A percentile compares a stretch with the other conserved stretches of the same genome.
These are phyloP conservation scores for Clarias fuscus DNA, from an alignment of 2,797 vertebrate genomes.

Conservation along the genomic window DNA sequence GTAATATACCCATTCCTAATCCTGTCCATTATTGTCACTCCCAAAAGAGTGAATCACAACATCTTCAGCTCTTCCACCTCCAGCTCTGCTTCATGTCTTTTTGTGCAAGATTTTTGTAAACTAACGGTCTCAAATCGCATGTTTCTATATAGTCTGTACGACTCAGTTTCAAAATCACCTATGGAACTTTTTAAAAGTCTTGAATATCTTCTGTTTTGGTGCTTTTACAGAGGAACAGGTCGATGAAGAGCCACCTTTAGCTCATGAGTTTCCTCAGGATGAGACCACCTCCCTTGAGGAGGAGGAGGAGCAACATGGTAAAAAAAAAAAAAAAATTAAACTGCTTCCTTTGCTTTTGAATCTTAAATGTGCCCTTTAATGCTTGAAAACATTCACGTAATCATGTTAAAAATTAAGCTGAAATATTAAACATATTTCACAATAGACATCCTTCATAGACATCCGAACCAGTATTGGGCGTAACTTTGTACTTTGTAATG, in stretches of 20 bases:
- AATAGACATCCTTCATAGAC: background rate
- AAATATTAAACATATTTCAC: background rate
- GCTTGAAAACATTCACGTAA: background rate
- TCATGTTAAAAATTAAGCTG: background rate
- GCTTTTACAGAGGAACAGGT: slow-evolving; percentile 37
- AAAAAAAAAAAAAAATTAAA: background rate
- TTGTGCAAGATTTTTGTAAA: background rate
- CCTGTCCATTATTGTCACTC: too few species aligned
- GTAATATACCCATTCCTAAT: too few species aligned
- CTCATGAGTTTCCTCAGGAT: slow-evolving; percentile 23
- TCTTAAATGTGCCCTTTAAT: background rate
- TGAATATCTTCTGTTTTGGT: slow-evolving; percentile 20
- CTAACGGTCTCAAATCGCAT: background rate
- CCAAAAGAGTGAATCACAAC: too few species aligned
- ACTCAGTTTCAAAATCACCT: background rate
- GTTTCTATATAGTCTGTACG: background rate
- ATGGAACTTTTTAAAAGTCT: background rate
- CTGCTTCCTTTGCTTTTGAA: background rate
- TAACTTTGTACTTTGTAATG: too few species aligned
- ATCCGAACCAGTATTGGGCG: background rate
- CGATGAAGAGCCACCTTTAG: slow-evolving; percentile 24
- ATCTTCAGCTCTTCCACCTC: too few species aligned
- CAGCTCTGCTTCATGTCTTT: too few species aligned
- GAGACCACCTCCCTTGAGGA: slow-evolving; percentile 28
- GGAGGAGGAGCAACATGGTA: slow-evolving; percentile 61